Conservation (phyloP, 2,797 vertebrate species). For the Acridotheres tristis region DNA sequence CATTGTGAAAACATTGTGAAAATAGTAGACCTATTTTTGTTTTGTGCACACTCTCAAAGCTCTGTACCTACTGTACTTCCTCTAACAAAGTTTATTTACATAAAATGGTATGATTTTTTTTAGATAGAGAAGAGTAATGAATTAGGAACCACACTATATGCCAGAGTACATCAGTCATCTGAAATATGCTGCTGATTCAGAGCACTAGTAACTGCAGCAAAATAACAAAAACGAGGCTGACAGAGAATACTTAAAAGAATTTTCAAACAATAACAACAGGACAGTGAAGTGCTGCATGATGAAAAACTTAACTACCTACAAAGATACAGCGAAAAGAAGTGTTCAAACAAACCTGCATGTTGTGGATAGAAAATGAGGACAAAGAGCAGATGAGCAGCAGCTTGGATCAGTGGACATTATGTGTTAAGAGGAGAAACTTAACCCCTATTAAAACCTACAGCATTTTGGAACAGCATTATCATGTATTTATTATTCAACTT, state of each 20-base stretch:
- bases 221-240: not conserved
- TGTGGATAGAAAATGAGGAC: not conserved
- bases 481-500: not conserved
- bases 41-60: not conserved
- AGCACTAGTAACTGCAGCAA: not conserved
- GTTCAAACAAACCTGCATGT: not conserved
- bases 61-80: not conserved
- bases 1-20: not conserved
- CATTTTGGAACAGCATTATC: not conserved
- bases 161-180: not conserved
- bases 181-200: not conserved
- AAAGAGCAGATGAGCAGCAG: not conserved
- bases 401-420: not conserved
- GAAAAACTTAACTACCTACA: slow-evolving; percentile 38
- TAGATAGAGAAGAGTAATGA: slow-evolving; percentile 11
- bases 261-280: slow-evolving; percentile 17
- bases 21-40: not conserved
- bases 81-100: not conserved
- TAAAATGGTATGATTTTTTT: not conserved
- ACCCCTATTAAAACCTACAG: not conserved
- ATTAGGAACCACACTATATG: not conserved
- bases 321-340: not conserved
- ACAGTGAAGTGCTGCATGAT: not conserved
- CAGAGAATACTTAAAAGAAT: not conserved
- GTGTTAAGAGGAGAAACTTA: not conserved